A percentile compares a stretch with the other conserved stretches of the same genome.
phyloP scores from a whole-genome alignment of 2,113 vertebrate genomes.

The Tichodroma muraria region DNA sequence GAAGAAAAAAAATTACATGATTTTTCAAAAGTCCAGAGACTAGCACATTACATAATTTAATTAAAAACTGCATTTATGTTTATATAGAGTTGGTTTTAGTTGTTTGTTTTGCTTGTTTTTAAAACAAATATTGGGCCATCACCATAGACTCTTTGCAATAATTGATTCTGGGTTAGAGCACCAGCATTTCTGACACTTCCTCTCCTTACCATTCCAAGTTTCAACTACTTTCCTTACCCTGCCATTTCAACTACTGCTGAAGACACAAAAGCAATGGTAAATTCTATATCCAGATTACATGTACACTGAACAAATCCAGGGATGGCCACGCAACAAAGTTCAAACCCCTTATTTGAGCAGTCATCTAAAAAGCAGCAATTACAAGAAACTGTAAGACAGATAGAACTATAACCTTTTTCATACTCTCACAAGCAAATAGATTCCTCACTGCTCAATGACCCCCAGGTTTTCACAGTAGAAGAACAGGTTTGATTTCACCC shows the following conservation, averaged over 20 bases:
- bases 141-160: not conserved
- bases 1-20: slow-evolving; percentile 4
- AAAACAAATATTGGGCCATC: not conserved
- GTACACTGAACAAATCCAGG: not conserved
- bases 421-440: not conserved
- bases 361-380: not conserved
- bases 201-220: not conserved
- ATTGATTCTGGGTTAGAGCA: not conserved
- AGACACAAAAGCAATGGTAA: not conserved
- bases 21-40: slow-evolving; percentile 32
- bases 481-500: not conserved
- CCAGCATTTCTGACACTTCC: not conserved
- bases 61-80: not conserved
- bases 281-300: not conserved
- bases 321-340: not conserved
- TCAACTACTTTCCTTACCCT: too few relatives aligned
- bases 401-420: not conserved
- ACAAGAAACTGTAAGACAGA: not conserved
- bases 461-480: not conserved
- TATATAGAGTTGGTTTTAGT: not conserved
- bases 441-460: not conserved
- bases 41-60: not conserved
- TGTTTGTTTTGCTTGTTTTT: not conserved
- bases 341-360: not conserved
- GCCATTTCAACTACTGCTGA: not conserved